Evolutionary conservation across 2,113 vertebrate genomes (phyloP), one percentile per base, ranked within the genome.

Genomic region (Aleadryas rufinucha): DNA sequence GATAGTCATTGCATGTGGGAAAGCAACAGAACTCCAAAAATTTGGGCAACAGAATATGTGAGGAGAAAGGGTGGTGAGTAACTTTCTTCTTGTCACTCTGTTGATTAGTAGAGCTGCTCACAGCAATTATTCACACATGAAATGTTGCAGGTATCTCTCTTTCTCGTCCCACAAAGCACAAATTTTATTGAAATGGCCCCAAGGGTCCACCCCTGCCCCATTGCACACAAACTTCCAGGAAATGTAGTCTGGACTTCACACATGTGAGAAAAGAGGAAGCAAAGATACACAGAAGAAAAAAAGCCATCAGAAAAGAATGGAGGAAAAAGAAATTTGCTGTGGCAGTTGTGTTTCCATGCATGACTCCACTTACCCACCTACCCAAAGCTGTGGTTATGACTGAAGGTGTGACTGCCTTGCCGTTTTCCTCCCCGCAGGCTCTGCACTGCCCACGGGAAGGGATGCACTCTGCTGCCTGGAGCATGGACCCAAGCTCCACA

Each of bases 251-350:
- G 26, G 31, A 85, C 9, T 81, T 52, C 5, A 44, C 6, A 69
- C 19, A 33, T 39, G 30, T 63, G 45, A 81, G 30, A 83, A 23
- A 52, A 78, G 18, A 52, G 10, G 33, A 59, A 92, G 41, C 13
- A 87, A 57, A 76, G 59, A 20, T 9, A 69, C 2, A 4, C 3
- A 60, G 44, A 35, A 64, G 19, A 86, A 66, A 83, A 78, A 71
- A 44, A 45, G 18, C 28, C 3, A 6, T 1, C 5, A 37, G 10
- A 4, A 16, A n/a, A 42, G n/a, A 61, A 52, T 1, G 22, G 23
- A 39, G 9, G 21, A 27, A 63, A 53, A 72, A n/a, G 12, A 35
- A 59, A 68, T 45, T 54, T 28, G 11, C n/a, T 21, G 35, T 30
- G 18, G 24, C 10, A 39, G 19, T 23, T 30, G 22, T 30, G 18